Percentiles rank a stretch among this genome's conserved stretches.
Conservation (phyloP, 2,113 vertebrate genomes). For the Labrus mixtus region DNA sequence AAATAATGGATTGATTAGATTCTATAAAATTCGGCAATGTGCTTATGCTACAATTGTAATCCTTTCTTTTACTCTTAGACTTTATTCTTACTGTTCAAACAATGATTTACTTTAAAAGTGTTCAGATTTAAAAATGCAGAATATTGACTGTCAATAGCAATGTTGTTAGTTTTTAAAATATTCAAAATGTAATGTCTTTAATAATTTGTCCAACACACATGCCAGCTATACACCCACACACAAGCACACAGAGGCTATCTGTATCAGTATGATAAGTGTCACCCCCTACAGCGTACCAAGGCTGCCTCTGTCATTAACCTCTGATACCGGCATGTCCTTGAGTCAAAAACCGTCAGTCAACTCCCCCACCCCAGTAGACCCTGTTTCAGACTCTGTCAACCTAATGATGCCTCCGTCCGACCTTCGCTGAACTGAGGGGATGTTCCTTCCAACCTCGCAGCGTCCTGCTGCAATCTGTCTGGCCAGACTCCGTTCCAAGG, state of each 20-base stretch:
- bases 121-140: no score
- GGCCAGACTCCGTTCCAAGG: constrained; percentile 65
- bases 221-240: not conserved
- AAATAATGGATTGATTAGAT: no score
- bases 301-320: constrained; percentile 79
- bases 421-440: constrained; percentile 71
- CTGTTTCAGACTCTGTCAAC: constrained; percentile 71
- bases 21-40: no score
- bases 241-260: constrained; percentile 20
- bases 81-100: no score
- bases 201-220: not conserved
- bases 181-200: constrained; percentile 2
- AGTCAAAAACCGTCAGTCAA: constrained; percentile 76
- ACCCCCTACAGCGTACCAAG: constrained; percentile 63
- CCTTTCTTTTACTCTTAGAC: no score
- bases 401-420: constrained; percentile 70
- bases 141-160: not conserved
- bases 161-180: not conserved
- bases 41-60: no score
- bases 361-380: constrained; percentile 41
- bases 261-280: constrained; percentile 73
- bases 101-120: no score
- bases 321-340: constrained; percentile 73
- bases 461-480: constrained; percentile 66
- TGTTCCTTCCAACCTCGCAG: constrained; percentile 49